These are phyloP conservation scores for Lasiurus borealis DNA, from an alignment of 2,113 vertebrate species.

Conservation along the genomic window DNA sequence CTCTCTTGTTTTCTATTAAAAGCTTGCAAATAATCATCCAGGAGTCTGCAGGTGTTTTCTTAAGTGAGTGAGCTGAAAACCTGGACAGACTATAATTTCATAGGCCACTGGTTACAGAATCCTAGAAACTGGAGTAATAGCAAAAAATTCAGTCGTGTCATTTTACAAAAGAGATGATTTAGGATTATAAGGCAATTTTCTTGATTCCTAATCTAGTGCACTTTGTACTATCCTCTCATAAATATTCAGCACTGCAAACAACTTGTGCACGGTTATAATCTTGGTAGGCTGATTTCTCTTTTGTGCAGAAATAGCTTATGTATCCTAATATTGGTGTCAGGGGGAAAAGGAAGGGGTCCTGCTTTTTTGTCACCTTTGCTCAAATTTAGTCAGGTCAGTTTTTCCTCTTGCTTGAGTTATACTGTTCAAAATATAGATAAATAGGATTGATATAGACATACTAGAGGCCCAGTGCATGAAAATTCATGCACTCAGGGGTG, in stretches of 20 bases:
- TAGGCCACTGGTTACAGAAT: constrained; percentile 11
- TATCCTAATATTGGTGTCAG: not conserved
- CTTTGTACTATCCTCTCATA: not conserved
- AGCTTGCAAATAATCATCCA: constrained; percentile 9
- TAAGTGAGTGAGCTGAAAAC: not conserved
- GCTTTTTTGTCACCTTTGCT: not conserved
- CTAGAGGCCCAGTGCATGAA: too few species aligned
- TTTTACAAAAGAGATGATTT: not conserved
- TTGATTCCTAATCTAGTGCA: not conserved
- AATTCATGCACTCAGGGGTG: too few species aligned
- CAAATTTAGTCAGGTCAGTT: not conserved
- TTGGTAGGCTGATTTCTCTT: not conserved
- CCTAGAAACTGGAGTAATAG: not conserved
- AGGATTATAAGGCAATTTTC: not conserved
- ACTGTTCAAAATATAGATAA: not conserved
- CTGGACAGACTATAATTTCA: constrained; percentile 5
- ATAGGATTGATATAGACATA: not conserved
- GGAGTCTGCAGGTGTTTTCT: not conserved
- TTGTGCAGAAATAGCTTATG: not conserved
- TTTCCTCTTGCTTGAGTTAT: not conserved
- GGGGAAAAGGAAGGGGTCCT: not conserved
- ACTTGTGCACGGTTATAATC: not conserved
- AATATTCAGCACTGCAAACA: not conserved
- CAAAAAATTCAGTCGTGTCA: not conserved
- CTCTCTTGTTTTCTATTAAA: constrained; percentile 12